These are phyloP conservation scores for Phengaris alcon DNA, from an alignment of 2,888 invertebrate genomes.

Conservation along the genomic window DNA sequence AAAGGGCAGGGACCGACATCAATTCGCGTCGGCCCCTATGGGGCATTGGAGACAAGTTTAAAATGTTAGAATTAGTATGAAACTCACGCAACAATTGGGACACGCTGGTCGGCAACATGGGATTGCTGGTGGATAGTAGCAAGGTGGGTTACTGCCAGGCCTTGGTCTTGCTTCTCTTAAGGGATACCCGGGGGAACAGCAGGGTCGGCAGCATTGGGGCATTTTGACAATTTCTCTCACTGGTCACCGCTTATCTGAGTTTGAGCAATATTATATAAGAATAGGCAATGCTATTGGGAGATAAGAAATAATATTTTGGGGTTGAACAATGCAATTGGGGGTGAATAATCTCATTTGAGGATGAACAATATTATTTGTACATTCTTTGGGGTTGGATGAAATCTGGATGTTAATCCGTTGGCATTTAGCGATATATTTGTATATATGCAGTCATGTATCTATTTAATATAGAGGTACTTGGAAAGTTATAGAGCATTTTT, in stretches of 20 bases:
- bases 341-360: not conserved
- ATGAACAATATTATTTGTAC: not conserved
- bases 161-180: not conserved
- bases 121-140: not conserved
- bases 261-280: not conserved
- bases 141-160: not conserved
- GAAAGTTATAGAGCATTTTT: too few species aligned
- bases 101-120: not conserved
- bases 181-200: not conserved
- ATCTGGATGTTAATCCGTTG: too few species aligned
- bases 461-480: too few species aligned
- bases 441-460: too few species aligned
- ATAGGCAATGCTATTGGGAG: not conserved
- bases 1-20: too few species aligned
- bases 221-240: not conserved
- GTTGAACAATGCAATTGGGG: not conserved
- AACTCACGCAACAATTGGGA: not conserved
- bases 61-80: too few species aligned
- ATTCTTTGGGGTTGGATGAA: not conserved
- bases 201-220: not conserved
- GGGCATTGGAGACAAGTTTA: too few species aligned
- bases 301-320: not conserved
- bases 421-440: too few species aligned
- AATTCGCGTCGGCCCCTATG: too few species aligned
- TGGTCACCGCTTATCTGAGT: not conserved